Evolutionary conservation across 2,797 vertebrate species (phyloP), one percentile per base, ranked within the genome.

Genomic region (Argya squamiceps): DNA sequence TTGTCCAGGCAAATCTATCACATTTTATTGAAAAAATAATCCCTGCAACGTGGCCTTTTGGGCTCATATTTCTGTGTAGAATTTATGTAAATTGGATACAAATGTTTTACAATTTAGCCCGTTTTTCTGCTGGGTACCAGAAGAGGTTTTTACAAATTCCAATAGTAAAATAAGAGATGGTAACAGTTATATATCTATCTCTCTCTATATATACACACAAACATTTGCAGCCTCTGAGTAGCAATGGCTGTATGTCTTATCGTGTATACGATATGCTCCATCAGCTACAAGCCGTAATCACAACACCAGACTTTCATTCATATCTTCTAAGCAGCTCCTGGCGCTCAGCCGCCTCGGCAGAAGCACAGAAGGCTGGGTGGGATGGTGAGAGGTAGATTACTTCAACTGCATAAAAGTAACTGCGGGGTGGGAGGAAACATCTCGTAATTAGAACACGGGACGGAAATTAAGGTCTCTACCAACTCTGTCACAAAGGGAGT

Each of bases 311-410:
- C 81, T 36, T 95, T 91, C 95, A 94, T 97, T 94, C 96, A 95
- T 88, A 7, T 39, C 73, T 59, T 46, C 79, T 18, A 8, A 32
- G 26, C 83, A 67, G 81, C 47, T 73, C 67, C 78, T 37, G 78
- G 89, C 67, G 6, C 78, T 41, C 82, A 71, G 59, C 85, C 89
- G 34, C 94, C 79, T 59, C 83, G 43, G 84, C 84, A 71, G 58
- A 37, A 71, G 62, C 95, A 37, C 84, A 59, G 92, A 37, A 73
- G 94, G 93, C 85, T 27, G 80, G 59, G 95, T 88, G 86, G 96
- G 96, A 90, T 82, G 90, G 94, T 52, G 94, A 60, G 92, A 93
- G 90, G 80, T 62, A 88, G 89, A 91, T 94, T 90, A 73, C 80
- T 94, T 84, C 83, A 88, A 82, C 90, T 47, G 65, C 88, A 82